phyloP scores from a whole-genome alignment of 2,797 vertebrate species.

The Poeciliopsis turneri region DNA sequence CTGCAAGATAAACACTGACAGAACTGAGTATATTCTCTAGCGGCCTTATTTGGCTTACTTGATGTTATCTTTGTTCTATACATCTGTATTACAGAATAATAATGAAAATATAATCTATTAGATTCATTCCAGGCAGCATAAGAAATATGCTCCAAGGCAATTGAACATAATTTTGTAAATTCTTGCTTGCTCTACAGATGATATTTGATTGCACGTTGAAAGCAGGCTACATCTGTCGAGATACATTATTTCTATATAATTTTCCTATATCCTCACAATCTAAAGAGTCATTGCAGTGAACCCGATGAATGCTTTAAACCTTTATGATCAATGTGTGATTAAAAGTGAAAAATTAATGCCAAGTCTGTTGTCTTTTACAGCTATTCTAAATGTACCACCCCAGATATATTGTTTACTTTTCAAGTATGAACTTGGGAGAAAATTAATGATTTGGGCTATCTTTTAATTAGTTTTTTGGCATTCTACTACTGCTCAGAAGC shows the following conservation, averaged over 20 bases:
- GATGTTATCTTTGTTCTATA: conserved; percentile 8
- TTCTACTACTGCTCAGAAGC: conserved; percentile 55
- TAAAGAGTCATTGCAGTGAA: conserved; percentile 10
- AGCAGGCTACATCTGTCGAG: not conserved
- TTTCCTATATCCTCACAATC: conserved; percentile 2
- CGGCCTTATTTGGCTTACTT: not conserved
- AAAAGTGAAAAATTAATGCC: conserved; percentile 36
- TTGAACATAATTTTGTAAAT: conserved; percentile 1
- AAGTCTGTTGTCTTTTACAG: conserved; percentile 19
- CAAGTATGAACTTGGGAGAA: conserved; percentile 43
- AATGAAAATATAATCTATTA: not conserved
- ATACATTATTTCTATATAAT: not conserved
- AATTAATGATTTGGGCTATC: conserved; percentile 69
- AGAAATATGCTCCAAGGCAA: not conserved
- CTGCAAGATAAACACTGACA: conserved; percentile 15
- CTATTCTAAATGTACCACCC: conserved; percentile 38
- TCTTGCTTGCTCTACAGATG: not conserved
- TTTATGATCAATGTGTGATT: conserved; percentile 38
- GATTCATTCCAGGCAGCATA: not conserved
- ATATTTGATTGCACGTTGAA: conserved; percentile 9
- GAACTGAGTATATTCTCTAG: not conserved
- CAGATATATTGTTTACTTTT: conserved; percentile 44
- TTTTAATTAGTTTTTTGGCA: conserved; percentile 72
- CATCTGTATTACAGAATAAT: not conserved
- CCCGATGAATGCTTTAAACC: conserved; percentile 28